Evolutionary conservation across 2,888 invertebrate species (phyloP).

Genomic region (Tigriopus californicus): DNA sequence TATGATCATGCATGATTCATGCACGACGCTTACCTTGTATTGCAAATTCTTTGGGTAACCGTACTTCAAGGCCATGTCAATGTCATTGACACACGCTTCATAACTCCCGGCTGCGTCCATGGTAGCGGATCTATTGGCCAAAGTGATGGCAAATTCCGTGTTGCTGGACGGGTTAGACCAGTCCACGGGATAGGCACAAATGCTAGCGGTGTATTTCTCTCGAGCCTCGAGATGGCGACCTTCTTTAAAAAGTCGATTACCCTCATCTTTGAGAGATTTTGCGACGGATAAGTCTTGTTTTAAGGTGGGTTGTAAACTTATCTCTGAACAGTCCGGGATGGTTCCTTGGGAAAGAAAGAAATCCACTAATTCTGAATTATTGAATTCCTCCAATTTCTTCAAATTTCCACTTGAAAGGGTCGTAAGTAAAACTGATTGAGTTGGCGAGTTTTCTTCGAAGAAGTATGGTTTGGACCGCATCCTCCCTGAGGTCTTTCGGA

Average conservation of each 20-base stretch:
- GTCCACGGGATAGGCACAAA: background rate
- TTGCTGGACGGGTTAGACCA: background rate
- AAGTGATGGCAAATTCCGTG: background rate
- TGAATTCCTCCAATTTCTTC: no score
- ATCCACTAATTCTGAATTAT: no score
- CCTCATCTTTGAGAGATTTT: background rate
- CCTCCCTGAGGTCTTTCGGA: no score
- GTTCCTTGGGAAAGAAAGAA: no score
- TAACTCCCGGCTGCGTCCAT: background rate
- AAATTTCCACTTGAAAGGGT: no score
- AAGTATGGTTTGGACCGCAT: no score
- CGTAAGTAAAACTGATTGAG: no score
- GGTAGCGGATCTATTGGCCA: conserved; percentile 1
- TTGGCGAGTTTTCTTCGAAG: no score
- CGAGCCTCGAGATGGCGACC: background rate
- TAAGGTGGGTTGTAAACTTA: background rate
- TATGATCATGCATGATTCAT: no score
- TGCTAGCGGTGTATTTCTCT: background rate
- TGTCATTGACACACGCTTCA: background rate
- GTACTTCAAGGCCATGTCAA: conserved; percentile 6
- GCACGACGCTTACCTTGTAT: conserved; percentile 6
- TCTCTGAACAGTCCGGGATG: no score
- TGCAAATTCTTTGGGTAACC: conserved; percentile 2
- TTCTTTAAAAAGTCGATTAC: background rate
- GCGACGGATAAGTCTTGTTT: background rate